A percentile compares a stretch with the other conserved stretches of the same genome.
phyloP scores from a whole-genome alignment of 2,797 vertebrate species.

The Coreius guichenoti region DNA sequence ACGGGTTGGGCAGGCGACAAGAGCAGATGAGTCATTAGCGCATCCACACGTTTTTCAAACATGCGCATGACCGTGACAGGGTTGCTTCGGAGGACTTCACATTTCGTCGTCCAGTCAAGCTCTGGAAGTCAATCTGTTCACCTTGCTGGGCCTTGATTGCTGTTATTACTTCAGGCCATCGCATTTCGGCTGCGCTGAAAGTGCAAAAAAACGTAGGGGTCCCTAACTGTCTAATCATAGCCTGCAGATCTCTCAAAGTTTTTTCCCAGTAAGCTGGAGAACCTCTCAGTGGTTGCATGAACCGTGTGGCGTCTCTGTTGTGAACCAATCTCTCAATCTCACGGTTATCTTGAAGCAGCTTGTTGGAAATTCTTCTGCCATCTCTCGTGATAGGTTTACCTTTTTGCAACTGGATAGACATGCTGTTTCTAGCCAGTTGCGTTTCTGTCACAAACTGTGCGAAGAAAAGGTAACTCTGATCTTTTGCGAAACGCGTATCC shows the following conservation, averaged over 20 bases:
- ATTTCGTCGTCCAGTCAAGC: slow-evolving; percentile 13
- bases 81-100: slow-evolving; percentile 11
- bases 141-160: slow-evolving; percentile 44
- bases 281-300: slow-evolving; percentile 57
- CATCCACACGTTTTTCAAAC: slow-evolving; percentile 30
- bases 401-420: slow-evolving; percentile 43
- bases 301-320: slow-evolving; percentile 38
- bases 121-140: too few species aligned
- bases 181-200: slow-evolving; percentile 45
- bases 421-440: too few species aligned
- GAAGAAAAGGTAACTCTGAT: too few species aligned
- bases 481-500: too few species aligned
- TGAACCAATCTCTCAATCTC: slow-evolving; percentile 51
- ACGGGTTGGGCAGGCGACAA: slow-evolving; percentile 37
- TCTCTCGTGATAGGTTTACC: slow-evolving; percentile 40
- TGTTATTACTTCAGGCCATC: slow-evolving; percentile 13
- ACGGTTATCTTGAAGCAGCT: slow-evolving; percentile 44
- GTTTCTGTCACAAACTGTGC: too few species aligned
- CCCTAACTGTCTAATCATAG: slow-evolving; percentile 45
- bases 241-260: slow-evolving; percentile 23
- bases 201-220: slow-evolving; percentile 40
- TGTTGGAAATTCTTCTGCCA: slow-evolving; percentile 35
- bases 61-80: slow-evolving; percentile 18
- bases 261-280: slow-evolving; percentile 56
- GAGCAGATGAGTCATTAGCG: slow-evolving; percentile 13